Evolutionary conservation across 1,140 invertebrate genomes (phyloP).

Genomic region (Zaprionus nigranus): DNA sequence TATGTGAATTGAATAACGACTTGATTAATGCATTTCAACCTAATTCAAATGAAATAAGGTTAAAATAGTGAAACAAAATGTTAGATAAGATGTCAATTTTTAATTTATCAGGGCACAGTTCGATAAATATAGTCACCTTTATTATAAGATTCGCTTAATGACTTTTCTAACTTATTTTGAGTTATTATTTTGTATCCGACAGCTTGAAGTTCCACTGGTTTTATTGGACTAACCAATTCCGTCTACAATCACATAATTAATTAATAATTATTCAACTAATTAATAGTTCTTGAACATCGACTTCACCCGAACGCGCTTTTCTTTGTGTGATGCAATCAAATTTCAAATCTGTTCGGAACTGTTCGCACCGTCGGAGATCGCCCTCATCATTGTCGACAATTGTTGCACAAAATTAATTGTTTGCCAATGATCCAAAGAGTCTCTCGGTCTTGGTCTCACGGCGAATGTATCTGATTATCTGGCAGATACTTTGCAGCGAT

Average conservation of each 20-base stretch:
- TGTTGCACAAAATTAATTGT: slow-evolving; percentile 71
- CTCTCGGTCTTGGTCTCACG: slow-evolving; percentile 27
- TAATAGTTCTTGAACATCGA: slow-evolving; percentile 10
- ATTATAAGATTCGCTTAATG: neutral
- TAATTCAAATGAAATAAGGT: neutral
- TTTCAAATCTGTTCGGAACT: slow-evolving; percentile 38
- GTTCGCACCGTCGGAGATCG: slow-evolving; percentile 36
- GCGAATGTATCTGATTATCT: slow-evolving; percentile 30
- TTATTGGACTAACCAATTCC: neutral
- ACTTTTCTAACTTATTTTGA: neutral
- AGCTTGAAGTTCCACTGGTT: neutral
- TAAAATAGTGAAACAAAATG: neutral
- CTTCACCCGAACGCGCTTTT: slow-evolving; percentile 15
- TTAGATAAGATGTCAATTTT: neutral
- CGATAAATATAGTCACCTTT: neutral
- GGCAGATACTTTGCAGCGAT: slow-evolving; percentile 67
- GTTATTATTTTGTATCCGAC: neutral
- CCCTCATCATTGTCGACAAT: slow-evolving; percentile 56
- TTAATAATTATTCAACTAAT: neutral
- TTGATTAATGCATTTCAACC: slow-evolving; percentile 4
- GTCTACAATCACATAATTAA: neutral
- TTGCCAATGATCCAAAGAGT: slow-evolving; percentile 46
- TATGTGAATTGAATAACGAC: neutral
- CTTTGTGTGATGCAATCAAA: slow-evolving; percentile 34
- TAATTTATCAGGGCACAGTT: neutral